A percentile compares a stretch with the other conserved stretches of the same genome.
Conservation (phyloP, 2,888 invertebrate species). For the Odontomyia ornata region DNA sequence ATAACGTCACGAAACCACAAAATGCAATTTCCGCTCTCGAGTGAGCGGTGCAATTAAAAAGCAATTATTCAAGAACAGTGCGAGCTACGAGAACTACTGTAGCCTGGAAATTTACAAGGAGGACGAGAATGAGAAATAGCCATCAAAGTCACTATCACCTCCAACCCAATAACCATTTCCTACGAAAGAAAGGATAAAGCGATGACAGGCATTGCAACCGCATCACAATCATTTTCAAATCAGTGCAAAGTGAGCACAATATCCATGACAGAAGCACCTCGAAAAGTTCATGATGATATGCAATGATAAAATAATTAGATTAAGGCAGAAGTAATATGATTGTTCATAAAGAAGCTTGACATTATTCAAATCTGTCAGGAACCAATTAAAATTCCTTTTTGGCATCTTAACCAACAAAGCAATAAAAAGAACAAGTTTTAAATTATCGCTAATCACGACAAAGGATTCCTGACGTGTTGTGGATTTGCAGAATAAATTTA, state of each 20-base stretch:
- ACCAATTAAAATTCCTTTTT: too few relatives aligned
- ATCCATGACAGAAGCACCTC: too few relatives aligned
- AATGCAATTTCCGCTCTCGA: conserved; percentile 47
- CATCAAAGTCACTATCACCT: neutral
- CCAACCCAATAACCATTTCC: too few relatives aligned
- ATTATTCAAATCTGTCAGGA: too few relatives aligned
- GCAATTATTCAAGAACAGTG: conserved; percentile 47
- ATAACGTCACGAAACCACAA: conserved; percentile 40
- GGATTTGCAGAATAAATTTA: too few relatives aligned
- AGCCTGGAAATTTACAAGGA: neutral
- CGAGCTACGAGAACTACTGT: too few relatives aligned
- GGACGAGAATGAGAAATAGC: neutral
- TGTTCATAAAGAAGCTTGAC: too few relatives aligned
- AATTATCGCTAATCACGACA: too few relatives aligned
- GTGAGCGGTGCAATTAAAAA: conserved; percentile 47
- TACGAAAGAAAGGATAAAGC: conserved; percentile 4
- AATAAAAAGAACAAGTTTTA: too few relatives aligned
- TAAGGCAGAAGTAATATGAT: too few relatives aligned
- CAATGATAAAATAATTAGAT: neutral
- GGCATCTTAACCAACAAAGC: too few relatives aligned
- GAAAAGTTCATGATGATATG: neutral
- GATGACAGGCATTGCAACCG: neutral
- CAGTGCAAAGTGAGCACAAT: neutral
- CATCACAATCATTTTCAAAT: neutral
- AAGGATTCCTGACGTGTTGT: too few relatives aligned